phyloP scores from a whole-genome alignment of 2,888 invertebrate genomes.

The Alloplasta piceator region DNA sequence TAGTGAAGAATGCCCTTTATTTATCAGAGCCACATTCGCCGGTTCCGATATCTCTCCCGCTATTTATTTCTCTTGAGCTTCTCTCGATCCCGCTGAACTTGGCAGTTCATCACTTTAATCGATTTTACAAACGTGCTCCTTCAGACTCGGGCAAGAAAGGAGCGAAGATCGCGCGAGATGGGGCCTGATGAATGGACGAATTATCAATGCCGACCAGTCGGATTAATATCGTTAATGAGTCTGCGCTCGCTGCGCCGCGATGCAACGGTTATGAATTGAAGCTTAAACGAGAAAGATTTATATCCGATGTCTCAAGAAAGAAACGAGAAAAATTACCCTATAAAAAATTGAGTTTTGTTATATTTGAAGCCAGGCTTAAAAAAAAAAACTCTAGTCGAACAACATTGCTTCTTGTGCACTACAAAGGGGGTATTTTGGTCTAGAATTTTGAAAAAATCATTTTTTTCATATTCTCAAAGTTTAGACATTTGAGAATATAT shows the following conservation, averaged over 20 bases:
- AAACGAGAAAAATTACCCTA: too few relatives aligned
- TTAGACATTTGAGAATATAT: too few relatives aligned
- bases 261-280: slow-evolving; percentile 64
- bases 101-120: slow-evolving; percentile 79
- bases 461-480: too few relatives aligned
- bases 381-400: too few relatives aligned
- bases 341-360: neutral
- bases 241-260: slow-evolving; percentile 62
- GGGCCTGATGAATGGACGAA: slow-evolving; percentile 77
- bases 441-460: too few relatives aligned
- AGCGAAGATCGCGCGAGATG: slow-evolving; percentile 74
- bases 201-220: slow-evolving; percentile 75
- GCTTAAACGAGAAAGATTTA: slow-evolving; percentile 71
- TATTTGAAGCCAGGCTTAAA: too few relatives aligned
- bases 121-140: slow-evolving; percentile 70
- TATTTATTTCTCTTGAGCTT: too few relatives aligned
- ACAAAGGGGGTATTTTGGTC: too few relatives aligned
- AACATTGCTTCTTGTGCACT: too few relatives aligned
- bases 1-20: too few relatives aligned
- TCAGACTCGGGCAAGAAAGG: slow-evolving; percentile 49
- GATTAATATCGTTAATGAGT: slow-evolving; percentile 78
- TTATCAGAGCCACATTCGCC: too few relatives aligned
- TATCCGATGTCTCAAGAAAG: slow-evolving; percentile 49
- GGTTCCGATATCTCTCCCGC: slow-evolving; percentile 44
- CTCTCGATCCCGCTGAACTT: slow-evolving; percentile 55